Conservation (phyloP, 2,113 vertebrate genomes). For the Sebastes schlegelii region DNA sequence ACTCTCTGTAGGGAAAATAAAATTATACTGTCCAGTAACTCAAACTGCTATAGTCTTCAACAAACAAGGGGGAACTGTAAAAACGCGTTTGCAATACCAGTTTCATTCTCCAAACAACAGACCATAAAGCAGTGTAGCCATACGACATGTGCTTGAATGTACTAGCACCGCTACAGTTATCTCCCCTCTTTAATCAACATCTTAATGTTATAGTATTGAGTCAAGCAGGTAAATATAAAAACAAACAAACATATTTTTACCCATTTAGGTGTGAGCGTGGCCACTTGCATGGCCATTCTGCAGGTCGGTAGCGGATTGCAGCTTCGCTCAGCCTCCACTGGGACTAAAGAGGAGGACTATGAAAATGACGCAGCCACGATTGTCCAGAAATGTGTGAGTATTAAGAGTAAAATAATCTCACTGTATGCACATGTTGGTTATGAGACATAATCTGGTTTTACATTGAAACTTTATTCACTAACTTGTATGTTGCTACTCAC, state of each 20-base stretch:
- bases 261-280: constrained; percentile 93
- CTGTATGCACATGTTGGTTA: neutral
- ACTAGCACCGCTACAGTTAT: neutral
- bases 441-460: neutral
- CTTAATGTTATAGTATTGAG: neutral
- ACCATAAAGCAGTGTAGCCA: neutral
- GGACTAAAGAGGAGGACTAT: constrained; percentile 98
- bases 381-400: constrained; percentile 98
- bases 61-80: neutral
- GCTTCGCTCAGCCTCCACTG: constrained; percentile 92
- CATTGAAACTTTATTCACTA: neutral
- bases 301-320: constrained; percentile 95
- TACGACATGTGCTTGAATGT: neutral
- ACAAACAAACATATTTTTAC: neutral
- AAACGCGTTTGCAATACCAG: rapidly evolving
- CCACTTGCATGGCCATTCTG: constrained; percentile 98
- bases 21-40: neutral
- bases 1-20: neutral
- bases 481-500: neutral
- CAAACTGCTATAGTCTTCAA: neutral
- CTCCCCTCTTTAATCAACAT: neutral
- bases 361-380: constrained; percentile 98
- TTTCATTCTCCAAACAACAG: neutral
- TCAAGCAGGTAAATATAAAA: neutral
- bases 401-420: neutral